Conservation (phyloP, 2,888 invertebrate species). For the Teinopalpus imperialis region DNA sequence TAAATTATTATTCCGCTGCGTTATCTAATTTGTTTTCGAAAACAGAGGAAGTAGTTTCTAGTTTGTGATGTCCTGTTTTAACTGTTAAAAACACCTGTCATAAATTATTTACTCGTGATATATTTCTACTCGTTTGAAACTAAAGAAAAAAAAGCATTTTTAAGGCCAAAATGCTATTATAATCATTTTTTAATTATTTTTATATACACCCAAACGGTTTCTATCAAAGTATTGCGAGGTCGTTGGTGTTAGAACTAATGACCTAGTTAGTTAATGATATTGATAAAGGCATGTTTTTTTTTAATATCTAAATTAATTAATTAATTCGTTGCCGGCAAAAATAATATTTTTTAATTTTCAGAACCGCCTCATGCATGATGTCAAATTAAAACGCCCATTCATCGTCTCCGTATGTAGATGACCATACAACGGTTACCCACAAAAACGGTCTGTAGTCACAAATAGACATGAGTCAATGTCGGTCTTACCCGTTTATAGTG, state of each 20-base stretch:
- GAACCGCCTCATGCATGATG: too few species aligned
- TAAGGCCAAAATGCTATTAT: not conserved
- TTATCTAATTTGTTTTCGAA: conserved; percentile 67
- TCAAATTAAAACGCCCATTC: conserved; percentile 58
- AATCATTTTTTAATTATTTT: conserved; percentile 1
- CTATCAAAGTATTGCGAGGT: conserved; percentile 30
- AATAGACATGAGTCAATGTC: conserved; percentile 75
- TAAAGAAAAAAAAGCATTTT: not conserved
- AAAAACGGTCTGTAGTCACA: conserved; percentile 61
- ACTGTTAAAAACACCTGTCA: conserved; percentile 44
- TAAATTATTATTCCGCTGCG: conserved; percentile 62
- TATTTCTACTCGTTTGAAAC: not conserved
- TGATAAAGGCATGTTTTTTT: conserved; percentile 5
- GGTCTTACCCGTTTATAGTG: conserved; percentile 6
- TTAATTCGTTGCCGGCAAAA: too few species aligned
- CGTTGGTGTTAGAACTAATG: conserved; percentile 37
- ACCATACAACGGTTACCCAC: conserved; percentile 51
- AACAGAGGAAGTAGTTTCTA: conserved; percentile 66
- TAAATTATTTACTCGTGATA: conserved; percentile 1
- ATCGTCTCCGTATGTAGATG: conserved; percentile 47
- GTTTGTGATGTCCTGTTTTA: conserved; percentile 54
- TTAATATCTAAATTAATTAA: too few species aligned
- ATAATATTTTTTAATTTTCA: too few species aligned
- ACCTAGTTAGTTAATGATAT: conserved; percentile 6
- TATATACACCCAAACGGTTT: conserved; percentile 1